These are phyloP conservation scores for Denticeps clupeoides DNA, from an alignment of 2,797 vertebrate genomes.

Conservation along the genomic window DNA sequence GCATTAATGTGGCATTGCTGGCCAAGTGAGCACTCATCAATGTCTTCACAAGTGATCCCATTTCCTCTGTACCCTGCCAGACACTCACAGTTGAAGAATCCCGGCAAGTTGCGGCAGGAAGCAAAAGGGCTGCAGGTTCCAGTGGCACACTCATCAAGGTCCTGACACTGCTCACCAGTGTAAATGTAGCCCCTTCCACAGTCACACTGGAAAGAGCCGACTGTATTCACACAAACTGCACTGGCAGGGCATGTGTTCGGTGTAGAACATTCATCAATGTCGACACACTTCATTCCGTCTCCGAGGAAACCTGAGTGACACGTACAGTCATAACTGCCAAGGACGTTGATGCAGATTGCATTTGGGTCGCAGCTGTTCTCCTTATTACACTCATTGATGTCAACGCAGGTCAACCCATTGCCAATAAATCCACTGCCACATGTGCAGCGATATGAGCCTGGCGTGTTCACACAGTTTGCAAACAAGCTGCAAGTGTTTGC, in stretches of 20 bases:
- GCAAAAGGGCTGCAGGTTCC: constrained; percentile 51
- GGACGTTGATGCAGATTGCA: constrained; percentile 57
- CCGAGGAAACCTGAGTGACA: constrained; percentile 58
- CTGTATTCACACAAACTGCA: constrained; percentile 57
- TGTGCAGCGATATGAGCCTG: constrained; percentile 56
- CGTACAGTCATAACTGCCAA: constrained; percentile 60
- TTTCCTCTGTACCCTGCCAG: constrained; percentile 54
- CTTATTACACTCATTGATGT: constrained; percentile 62
- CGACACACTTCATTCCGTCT: constrained; percentile 51
- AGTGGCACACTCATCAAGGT: constrained; percentile 57
- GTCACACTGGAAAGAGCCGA: constrained; percentile 58
- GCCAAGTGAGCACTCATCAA: constrained; percentile 54
- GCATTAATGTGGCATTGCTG: constrained; percentile 53
- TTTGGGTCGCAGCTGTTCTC: constrained; percentile 48
- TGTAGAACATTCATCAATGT: constrained; percentile 58
- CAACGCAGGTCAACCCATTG: constrained; percentile 61
- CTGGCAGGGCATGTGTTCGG: constrained; percentile 45
- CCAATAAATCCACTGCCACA: constrained; percentile 60
- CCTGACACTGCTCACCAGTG: constrained; percentile 47
- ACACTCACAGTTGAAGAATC: constrained; percentile 60
- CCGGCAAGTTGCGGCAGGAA: constrained; percentile 54
- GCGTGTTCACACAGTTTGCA: constrained; percentile 54
- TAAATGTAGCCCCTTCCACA: constrained; percentile 57
- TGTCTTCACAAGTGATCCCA: constrained; percentile 55
- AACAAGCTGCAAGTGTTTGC: constrained; percentile 52